Evolutionary conservation across 1,140 invertebrate genomes (phyloP).

Genomic region (Thaumatotibia leucotreta): DNA sequence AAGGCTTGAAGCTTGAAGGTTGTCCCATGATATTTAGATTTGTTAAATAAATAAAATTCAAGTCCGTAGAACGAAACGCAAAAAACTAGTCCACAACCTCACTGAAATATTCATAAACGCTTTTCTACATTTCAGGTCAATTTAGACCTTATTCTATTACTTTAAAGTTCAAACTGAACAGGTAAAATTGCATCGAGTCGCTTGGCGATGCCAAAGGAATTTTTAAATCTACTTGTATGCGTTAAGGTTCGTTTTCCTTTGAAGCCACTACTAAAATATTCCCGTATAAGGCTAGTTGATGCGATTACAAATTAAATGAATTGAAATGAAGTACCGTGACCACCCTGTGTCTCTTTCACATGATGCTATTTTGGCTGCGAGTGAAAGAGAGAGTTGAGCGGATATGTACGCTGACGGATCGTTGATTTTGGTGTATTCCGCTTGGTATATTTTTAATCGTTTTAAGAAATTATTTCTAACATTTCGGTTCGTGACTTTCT

Average conservation of each 20-base stretch:
- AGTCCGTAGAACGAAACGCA: neutral
- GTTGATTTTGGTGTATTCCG: neutral
- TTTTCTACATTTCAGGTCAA: neutral
- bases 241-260: neutral
- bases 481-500: too few relatives aligned
- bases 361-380: neutral
- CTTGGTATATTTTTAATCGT: neutral
- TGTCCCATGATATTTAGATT: neutral
- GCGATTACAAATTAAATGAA: conserved; percentile 15
- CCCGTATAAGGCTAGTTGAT: neutral
- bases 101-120: conserved; percentile 6
- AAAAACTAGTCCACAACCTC: neutral
- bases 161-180: neutral
- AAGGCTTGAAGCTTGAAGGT: neutral
- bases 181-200: neutral
- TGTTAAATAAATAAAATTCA: neutral
- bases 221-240: neutral
- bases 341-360: neutral
- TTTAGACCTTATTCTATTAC: neutral
- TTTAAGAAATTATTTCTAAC: too few relatives aligned
- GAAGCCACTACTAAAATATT: neutral
- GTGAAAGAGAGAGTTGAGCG: neutral
- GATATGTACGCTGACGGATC: neutral
- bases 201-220: neutral
- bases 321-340: conserved; percentile 9